These are phyloP conservation scores for Saxicola maurus DNA, from an alignment of 2,797 vertebrate genomes.

Conservation along the genomic window DNA sequence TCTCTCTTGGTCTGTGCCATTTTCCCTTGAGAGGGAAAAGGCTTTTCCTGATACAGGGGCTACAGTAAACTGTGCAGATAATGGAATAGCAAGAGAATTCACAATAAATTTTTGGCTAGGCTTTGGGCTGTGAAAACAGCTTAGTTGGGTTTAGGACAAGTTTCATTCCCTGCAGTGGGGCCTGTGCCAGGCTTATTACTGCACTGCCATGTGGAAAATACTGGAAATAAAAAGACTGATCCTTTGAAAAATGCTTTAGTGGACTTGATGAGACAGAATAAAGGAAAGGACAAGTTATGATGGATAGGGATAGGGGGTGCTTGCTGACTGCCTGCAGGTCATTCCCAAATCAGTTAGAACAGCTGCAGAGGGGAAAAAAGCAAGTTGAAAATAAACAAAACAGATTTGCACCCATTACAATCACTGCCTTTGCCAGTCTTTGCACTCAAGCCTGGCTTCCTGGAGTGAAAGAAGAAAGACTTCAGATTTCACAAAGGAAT, in stretches of 20 bases:
- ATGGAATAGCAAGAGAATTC: neutral
- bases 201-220: neutral
- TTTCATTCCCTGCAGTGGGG: neutral
- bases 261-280: slow-evolving; percentile 6
- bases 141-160: neutral
- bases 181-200: neutral
- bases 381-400: slow-evolving; percentile 21
- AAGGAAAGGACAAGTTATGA: slow-evolving; percentile 12
- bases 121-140: neutral
- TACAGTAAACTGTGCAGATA: neutral
- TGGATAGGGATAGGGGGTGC: neutral
- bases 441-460: slow-evolving; percentile 1
- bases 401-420: neutral
- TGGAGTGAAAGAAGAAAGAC: slow-evolving; percentile 18
- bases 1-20: neutral
- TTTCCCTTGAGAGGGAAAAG: neutral
- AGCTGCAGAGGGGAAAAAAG: neutral
- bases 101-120: neutral
- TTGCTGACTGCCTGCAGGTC: slow-evolving; percentile 4
- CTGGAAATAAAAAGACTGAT: neutral
- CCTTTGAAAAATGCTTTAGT: slow-evolving; percentile 25
- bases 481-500: slow-evolving; percentile 23
- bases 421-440: neutral
- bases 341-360: slow-evolving; percentile 20
- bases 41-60: neutral